phyloP scores from a whole-genome alignment of 2,888 invertebrate species.

The Caenorhabditis macrosperma region DNA sequence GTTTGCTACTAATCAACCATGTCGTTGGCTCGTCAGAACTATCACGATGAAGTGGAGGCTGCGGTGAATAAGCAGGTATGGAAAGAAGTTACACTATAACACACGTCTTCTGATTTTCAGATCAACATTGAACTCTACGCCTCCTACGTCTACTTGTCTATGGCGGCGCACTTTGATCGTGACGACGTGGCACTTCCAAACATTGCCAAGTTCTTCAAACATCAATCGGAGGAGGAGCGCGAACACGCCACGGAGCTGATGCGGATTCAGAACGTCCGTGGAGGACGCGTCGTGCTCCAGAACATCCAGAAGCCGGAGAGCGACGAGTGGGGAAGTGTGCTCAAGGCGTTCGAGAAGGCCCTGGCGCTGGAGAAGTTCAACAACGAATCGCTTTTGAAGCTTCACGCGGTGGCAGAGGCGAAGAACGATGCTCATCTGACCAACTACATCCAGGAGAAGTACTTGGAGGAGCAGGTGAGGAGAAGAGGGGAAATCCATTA shows the following conservation, averaged over 20 bases:
- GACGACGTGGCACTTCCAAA: constrained; percentile 87
- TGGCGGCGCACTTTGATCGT: constrained; percentile 89
- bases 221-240: constrained; percentile 87
- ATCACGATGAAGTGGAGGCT: constrained; percentile 76
- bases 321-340: constrained; percentile 85
- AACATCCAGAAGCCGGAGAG: constrained; percentile 84
- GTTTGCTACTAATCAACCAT: constrained; percentile 30
- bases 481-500: not conserved
- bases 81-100: not conserved
- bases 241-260: constrained; percentile 84
- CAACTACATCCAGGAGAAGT: constrained; percentile 71
- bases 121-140: constrained; percentile 87
- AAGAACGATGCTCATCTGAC: constrained; percentile 85
- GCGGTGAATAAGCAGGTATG: constrained; percentile 79
- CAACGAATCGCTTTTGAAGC: constrained; percentile 86
- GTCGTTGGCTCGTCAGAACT: constrained; percentile 75
- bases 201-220: constrained; percentile 81
- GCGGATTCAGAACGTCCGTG: constrained; percentile 85
- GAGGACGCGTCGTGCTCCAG: constrained; percentile 86
- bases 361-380: constrained; percentile 88
- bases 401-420: constrained; percentile 85
- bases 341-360: constrained; percentile 87
- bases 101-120: constrained; percentile 81
- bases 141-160: constrained; percentile 86
- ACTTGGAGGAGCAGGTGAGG: constrained; percentile 65